Percentiles rank a stretch among this genome's conserved stretches.
Conservation (phyloP, 1,140 invertebrate genomes). For the Rhagoletis pomonella region DNA sequence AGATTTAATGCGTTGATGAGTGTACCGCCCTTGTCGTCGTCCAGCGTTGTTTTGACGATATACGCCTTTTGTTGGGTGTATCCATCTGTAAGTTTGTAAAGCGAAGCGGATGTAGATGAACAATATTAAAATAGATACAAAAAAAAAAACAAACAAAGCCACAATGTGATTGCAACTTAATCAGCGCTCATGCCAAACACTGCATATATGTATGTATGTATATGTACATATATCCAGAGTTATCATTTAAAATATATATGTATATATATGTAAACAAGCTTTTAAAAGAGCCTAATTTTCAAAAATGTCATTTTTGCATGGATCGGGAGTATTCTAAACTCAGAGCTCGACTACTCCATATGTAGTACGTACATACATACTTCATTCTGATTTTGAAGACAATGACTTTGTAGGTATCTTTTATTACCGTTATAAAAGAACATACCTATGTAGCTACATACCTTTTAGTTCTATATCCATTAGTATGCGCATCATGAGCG, state of each 20-base stretch:
- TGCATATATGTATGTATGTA: background rate
- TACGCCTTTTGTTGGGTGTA: slow-evolving; percentile 70
- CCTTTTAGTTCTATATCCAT: slow-evolving; percentile 73
- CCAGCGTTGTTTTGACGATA: slow-evolving; percentile 70
- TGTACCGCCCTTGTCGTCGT: slow-evolving; percentile 64
- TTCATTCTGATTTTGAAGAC: no score
- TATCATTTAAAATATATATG: no score
- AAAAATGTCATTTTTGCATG: no score
- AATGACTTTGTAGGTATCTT: no score
- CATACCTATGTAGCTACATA: slow-evolving; percentile 54
- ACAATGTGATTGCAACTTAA: background rate
- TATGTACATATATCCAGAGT: no score
- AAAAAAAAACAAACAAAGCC: background rate
- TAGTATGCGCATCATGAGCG: slow-evolving; percentile 68
- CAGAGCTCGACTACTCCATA: no score
- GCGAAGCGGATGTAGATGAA: background rate
- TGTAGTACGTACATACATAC: no score
- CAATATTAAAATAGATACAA: no score
- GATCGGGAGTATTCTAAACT: no score
- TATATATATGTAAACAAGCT: background rate
- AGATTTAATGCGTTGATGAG: slow-evolving; percentile 69
- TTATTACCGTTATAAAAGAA: no score
- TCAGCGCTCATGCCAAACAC: background rate
- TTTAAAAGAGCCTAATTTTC: background rate
- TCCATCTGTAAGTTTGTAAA: slow-evolving; percentile 61